Evolutionary conservation across 2,113 vertebrate genomes (phyloP).

Genomic region (Psammodynastes pulverulentus): DNA sequence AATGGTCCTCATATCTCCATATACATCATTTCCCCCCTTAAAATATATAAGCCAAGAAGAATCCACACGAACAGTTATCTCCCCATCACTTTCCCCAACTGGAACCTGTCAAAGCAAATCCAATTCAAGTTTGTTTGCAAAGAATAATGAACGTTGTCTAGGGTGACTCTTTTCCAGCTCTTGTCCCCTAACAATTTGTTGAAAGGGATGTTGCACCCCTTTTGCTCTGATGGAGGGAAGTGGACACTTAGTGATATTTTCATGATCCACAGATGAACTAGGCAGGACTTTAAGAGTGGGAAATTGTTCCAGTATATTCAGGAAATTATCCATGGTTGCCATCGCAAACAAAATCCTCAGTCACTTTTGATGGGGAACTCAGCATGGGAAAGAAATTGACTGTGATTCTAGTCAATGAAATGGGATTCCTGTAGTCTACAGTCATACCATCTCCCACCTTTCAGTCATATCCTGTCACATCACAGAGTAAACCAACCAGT

Average conservation of each 20-base stretch:
- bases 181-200: background rate
- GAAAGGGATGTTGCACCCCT: background rate
- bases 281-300: background rate
- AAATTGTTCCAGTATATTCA: background rate
- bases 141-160: background rate
- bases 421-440: background rate
- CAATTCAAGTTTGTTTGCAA: background rate
- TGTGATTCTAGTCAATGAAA: background rate
- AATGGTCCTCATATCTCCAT: background rate
- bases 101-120: background rate
- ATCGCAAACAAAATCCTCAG: background rate
- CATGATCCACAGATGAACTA: background rate
- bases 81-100: background rate
- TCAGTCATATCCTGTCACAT: background rate
- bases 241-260: background rate
- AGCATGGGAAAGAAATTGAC: background rate
- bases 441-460: background rate
- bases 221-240: background rate
- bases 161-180: background rate
- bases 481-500: background rate
- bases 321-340: background rate
- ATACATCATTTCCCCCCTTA: background rate
- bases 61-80: background rate
- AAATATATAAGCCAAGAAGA: background rate
- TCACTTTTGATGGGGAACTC: background rate